Evolutionary conservation across 2,888 invertebrate species (phyloP).

Genomic region (Lithophane socia): DNA sequence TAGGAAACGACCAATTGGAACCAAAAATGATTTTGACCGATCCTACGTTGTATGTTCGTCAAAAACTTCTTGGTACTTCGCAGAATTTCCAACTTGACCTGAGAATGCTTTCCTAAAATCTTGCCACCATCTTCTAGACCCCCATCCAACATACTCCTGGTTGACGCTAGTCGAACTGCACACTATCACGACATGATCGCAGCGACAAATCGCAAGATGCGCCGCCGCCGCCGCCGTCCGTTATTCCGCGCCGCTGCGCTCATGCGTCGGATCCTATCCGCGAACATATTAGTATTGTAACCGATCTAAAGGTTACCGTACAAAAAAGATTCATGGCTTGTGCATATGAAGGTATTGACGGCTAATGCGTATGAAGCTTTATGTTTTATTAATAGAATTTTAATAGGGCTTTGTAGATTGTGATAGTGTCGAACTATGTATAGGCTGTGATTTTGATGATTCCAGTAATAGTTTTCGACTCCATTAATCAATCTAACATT

Average conservation of each 20-base stretch:
- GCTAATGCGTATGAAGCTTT: constrained; percentile 52
- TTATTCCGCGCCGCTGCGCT: constrained; percentile 76
- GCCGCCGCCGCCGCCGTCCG: constrained; percentile 64
- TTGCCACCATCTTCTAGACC: constrained; percentile 51
- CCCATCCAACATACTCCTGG: constrained; percentile 65
- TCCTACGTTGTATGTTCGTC: not conserved
- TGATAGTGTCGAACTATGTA: constrained; percentile 8
- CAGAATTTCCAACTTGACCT: not conserved
- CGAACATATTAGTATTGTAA: constrained; percentile 74
- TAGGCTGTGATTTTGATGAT: not conserved
- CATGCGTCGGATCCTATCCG: constrained; percentile 68
- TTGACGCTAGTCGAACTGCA: constrained; percentile 74
- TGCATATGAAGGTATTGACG: constrained; percentile 54
- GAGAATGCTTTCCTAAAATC: not conserved
- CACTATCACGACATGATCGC: constrained; percentile 79
- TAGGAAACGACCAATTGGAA: too few relatives aligned
- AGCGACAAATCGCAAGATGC: constrained; percentile 82
- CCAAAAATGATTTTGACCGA: too few relatives aligned
- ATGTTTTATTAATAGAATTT: constrained; percentile 48
- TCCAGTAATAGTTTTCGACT: not conserved
- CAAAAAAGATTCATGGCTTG: constrained; percentile 58
- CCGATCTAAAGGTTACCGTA: constrained; percentile 68
- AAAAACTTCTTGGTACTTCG: not conserved
- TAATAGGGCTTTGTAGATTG: constrained; percentile 23
- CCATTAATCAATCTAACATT: not conserved